These are phyloP conservation scores for Panorpa germanica DNA, from an alignment of 2,888 invertebrate species.

Conservation along the genomic window DNA sequence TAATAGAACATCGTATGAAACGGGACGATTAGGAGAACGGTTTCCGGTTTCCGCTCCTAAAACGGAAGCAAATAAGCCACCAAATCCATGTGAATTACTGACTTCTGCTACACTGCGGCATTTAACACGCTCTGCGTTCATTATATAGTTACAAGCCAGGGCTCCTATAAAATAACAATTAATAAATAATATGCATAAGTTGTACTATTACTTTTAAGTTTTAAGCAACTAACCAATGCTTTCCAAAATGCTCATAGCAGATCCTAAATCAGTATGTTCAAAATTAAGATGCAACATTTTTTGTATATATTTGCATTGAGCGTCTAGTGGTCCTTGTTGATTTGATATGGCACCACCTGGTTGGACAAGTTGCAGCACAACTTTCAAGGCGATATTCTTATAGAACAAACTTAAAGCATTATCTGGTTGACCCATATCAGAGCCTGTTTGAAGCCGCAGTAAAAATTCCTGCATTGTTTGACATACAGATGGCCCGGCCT, in stretches of 20 bases:
- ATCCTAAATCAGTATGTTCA: slow-evolving; percentile 45
- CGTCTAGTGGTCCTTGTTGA: slow-evolving; percentile 49
- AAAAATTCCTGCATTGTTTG: slow-evolving; percentile 53
- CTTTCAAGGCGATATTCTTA: slow-evolving; percentile 41
- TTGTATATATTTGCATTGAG: slow-evolving; percentile 51
- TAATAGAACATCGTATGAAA: slow-evolving; percentile 51
- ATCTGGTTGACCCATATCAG: slow-evolving; percentile 31
- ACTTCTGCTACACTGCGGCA: slow-evolving; percentile 32
- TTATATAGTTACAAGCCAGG: slow-evolving; percentile 30
- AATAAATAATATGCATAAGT: not conserved
- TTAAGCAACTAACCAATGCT: slow-evolving; percentile 37
- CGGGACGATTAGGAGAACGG: slow-evolving; percentile 42
- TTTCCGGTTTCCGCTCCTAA: slow-evolving; percentile 39
- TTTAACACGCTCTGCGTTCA: slow-evolving; percentile 31
- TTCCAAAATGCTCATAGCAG: slow-evolving; percentile 54
- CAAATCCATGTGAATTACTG: slow-evolving; percentile 35
- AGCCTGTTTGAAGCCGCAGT: slow-evolving; percentile 44
- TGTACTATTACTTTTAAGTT: not conserved
- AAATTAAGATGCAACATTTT: slow-evolving; percentile 39
- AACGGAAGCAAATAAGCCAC: slow-evolving; percentile 58
- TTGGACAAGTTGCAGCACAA: slow-evolving; percentile 52
- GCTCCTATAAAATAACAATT: slow-evolving; percentile 19
- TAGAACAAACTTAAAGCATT: too few species aligned
- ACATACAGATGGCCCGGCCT: slow-evolving; percentile 63
- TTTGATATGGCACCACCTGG: slow-evolving; percentile 42